Percentiles rank a stretch among this genome's conserved stretches.
phyloP scores from a whole-genome alignment of 2,113 vertebrate genomes.

The Chauna torquata region DNA sequence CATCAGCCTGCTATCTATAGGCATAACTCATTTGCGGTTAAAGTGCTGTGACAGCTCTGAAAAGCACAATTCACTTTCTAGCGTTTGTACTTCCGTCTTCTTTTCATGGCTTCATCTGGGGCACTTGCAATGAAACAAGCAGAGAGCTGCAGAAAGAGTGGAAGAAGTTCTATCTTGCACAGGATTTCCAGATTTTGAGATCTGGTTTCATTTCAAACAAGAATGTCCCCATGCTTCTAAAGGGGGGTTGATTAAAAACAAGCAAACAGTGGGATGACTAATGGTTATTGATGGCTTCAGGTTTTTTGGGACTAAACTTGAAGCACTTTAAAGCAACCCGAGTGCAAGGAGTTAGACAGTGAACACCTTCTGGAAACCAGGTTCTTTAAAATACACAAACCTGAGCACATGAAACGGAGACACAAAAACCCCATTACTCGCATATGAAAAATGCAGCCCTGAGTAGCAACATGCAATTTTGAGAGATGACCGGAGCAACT shows the following conservation, averaged over 20 bases:
- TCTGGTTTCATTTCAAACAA: neutral
- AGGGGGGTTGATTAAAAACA: neutral
- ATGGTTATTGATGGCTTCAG: neutral
- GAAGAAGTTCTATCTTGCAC: neutral
- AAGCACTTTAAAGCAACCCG: neutral
- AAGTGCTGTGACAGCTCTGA: neutral
- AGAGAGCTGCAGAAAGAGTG: neutral
- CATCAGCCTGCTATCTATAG: neutral
- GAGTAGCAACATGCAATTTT: neutral
- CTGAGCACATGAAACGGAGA: neutral
- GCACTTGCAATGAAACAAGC: rapidly evolving
- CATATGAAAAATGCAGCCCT: neutral
- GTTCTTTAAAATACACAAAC: neutral
- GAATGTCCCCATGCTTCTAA: neutral
- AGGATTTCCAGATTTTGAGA: slow-evolving; percentile 13
- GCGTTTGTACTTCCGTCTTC: neutral
- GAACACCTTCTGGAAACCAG: neutral
- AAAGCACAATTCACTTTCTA: neutral
- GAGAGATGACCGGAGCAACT: neutral
- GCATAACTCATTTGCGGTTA: neutral
- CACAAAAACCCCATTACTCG: neutral
- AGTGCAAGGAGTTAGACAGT: neutral
- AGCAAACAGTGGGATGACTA: neutral
- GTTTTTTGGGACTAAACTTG: neutral
- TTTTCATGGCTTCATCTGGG: neutral